Percentiles rank a stretch among this genome's conserved stretches.
phyloP scores from a whole-genome alignment of 1,140 invertebrate species.

The Yoshiicerus persimilis region DNA sequence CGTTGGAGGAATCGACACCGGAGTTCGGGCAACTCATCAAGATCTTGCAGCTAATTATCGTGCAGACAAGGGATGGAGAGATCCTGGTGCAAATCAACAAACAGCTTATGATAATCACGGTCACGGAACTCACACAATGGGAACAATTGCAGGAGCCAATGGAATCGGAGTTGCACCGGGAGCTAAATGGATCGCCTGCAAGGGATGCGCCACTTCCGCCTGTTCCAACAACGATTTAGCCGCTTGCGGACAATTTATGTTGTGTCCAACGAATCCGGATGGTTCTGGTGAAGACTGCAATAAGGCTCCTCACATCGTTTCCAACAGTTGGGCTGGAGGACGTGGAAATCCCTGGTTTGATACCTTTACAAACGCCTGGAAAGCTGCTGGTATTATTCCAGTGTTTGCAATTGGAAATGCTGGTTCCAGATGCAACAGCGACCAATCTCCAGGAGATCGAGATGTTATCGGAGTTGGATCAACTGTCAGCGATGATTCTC shows the following conservation, averaged over 20 bases:
- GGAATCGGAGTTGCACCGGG: no score
- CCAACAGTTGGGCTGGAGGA: conserved; percentile 31
- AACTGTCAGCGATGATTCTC: no score
- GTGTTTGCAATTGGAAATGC: conserved; percentile 12
- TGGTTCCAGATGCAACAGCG: neutral
- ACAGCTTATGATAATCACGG: neutral
- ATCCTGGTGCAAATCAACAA: neutral
- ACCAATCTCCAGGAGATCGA: neutral
- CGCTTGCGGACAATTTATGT: conserved; percentile 29
- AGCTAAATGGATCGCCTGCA: no score
- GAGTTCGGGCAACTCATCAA: neutral
- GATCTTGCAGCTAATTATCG: neutral
- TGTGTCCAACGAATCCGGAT: conserved; percentile 30
- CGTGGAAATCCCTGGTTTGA: neutral
- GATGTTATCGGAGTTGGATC: conserved; percentile 25
- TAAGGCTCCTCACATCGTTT: conserved; percentile 27
- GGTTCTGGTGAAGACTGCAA: conserved; percentile 22
- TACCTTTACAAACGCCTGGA: neutral
- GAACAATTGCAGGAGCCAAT: no score
- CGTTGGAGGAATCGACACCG: neutral
- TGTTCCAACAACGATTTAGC: neutral
- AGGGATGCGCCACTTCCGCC: neutral
- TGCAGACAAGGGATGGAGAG: neutral
- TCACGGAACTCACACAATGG: no score
- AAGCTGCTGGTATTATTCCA: conserved; percentile 15